A percentile compares a stretch with the other conserved stretches of the same genome.
These are phyloP conservation scores for Notothenia rossii DNA, from an alignment of 2,113 vertebrate species.

Conservation along the genomic window DNA sequence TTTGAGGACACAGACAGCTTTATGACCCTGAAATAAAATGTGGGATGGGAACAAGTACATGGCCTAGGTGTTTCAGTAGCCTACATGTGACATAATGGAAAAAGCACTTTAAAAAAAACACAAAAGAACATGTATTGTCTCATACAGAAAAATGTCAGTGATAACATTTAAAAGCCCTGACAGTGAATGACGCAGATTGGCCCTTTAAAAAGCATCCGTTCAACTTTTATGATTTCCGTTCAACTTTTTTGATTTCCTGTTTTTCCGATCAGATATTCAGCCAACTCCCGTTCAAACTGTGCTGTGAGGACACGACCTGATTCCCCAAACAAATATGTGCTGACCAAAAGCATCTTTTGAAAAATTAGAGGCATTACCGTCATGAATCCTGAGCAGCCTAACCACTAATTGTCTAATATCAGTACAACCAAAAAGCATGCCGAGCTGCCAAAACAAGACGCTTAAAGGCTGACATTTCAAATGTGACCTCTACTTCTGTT, in stretches of 20 bases:
- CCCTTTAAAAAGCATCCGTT: slow-evolving; percentile 33
- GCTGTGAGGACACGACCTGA: slow-evolving; percentile 26
- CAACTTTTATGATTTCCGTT: slow-evolving; percentile 26
- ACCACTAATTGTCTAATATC: slow-evolving; percentile 43
- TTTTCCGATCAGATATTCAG: slow-evolving; percentile 9
- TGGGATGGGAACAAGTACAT: slow-evolving; percentile 4
- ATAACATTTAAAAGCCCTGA: slow-evolving; percentile 8
- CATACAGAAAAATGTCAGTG: no score
- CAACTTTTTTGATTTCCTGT: slow-evolving; percentile 22
- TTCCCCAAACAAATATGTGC: not conserved
- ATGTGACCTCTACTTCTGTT: not conserved
- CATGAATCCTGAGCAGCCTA: not conserved
- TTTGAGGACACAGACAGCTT: slow-evolving; percentile 18
- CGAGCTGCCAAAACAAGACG: not conserved
- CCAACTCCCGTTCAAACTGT: not conserved
- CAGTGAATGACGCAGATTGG: not conserved
- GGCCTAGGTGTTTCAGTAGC: not conserved
- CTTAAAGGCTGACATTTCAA: not conserved
- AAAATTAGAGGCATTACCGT: slow-evolving; percentile 7
- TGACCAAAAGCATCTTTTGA: slow-evolving; percentile 35
- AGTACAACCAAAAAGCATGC: not conserved
- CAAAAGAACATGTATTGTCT: no score
- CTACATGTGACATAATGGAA: no score
- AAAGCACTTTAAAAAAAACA: no score
- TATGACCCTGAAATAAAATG: slow-evolving; percentile 18